Conservation (phyloP, 2,113 vertebrate genomes). For the Xiphorhynchus elegans region DNA sequence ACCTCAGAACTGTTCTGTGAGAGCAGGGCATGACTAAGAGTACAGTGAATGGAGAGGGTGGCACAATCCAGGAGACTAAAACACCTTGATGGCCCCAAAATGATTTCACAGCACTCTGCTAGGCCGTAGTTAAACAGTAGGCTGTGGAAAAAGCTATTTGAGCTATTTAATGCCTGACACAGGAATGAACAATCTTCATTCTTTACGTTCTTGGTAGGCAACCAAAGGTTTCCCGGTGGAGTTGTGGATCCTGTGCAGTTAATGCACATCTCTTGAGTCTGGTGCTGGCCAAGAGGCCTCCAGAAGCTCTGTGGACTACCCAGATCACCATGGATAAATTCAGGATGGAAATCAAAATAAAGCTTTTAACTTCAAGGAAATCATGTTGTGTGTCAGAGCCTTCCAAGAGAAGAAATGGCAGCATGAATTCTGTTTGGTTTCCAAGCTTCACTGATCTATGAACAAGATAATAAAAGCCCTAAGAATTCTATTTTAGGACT, state of each 20-base stretch:
- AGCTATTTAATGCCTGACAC: neutral
- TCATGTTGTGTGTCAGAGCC: neutral
- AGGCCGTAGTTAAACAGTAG: neutral
- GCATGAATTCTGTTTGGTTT: neutral
- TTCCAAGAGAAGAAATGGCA: neutral
- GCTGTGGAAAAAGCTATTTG: neutral
- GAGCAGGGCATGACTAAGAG: neutral
- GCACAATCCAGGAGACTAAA: neutral
- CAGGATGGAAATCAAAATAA: neutral
- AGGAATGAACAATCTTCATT: neutral
- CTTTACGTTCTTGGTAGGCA: neutral
- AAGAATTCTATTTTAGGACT: neutral
- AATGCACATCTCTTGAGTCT: neutral
- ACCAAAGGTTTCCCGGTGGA: neutral
- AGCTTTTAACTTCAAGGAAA: neutral
- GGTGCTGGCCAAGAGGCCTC: neutral
- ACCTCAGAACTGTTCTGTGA: neutral
- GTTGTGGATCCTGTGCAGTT: neutral
- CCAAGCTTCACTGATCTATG: neutral
- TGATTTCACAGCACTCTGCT: rapidly evolving
- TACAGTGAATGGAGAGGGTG: neutral
- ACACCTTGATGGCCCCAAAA: neutral
- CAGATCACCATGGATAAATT: neutral
- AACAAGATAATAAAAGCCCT: neutral
- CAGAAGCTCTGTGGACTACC: neutral